phyloP scores from a whole-genome alignment of 2,888 invertebrate species.

The Brenthis hecate region DNA sequence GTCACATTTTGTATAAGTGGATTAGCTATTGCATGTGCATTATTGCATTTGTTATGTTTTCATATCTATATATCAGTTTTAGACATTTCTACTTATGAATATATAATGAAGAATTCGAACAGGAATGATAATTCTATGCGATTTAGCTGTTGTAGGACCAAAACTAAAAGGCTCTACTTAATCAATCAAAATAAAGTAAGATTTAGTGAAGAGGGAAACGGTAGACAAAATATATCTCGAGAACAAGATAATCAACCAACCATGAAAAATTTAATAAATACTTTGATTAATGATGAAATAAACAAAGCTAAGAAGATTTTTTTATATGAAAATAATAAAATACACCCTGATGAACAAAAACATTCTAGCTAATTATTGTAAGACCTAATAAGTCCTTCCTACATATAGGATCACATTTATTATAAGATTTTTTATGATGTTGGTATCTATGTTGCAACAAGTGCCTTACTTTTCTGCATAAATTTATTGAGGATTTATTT shows the following conservation, averaged over 20 bases:
- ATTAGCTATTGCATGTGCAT: slow-evolving; percentile 88
- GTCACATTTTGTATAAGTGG: slow-evolving; percentile 86
- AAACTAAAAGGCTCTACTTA: slow-evolving; percentile 45
- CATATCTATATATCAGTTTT: slow-evolving; percentile 92
- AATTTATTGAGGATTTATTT: slow-evolving; percentile 2
- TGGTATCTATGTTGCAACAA: slow-evolving; percentile 4
- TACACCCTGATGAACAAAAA: slow-evolving; percentile 61
- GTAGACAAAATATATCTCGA: slow-evolving; percentile 12
- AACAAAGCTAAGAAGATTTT: slow-evolving; percentile 64
- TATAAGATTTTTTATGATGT: no score
- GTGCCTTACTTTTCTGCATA: slow-evolving; percentile 13
- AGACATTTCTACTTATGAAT: slow-evolving; percentile 95
- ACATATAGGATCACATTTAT: no score
- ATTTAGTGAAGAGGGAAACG: slow-evolving; percentile 20
- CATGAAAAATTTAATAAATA: slow-evolving; percentile 56
- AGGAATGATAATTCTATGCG: slow-evolving; percentile 45
- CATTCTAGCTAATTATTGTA: slow-evolving; percentile 38
- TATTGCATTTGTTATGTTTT: slow-evolving; percentile 93
- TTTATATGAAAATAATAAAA: slow-evolving; percentile 65
- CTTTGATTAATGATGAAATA: slow-evolving; percentile 65
- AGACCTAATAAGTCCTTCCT: neutral
- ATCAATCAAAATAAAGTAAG: slow-evolving; percentile 34
- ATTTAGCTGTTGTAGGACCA: slow-evolving; percentile 49
- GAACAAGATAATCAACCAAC: slow-evolving; percentile 25
- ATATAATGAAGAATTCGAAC: slow-evolving; percentile 80